Base-by-base conservation (phyloP, 2,113 vertebrate genomes). In the Oophaga pumilio region DNA sequence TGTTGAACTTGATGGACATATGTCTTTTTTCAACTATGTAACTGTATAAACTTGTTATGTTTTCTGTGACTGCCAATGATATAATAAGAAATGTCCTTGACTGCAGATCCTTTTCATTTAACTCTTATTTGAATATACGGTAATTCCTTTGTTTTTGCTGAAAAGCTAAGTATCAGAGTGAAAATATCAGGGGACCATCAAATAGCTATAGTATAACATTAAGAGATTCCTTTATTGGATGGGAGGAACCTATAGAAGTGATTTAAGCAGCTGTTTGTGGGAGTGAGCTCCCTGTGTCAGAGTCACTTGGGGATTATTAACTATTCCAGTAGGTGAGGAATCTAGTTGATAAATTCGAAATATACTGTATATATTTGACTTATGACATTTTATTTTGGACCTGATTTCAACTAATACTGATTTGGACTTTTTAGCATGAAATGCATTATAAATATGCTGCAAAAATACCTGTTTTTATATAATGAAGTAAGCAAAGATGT, bases 261-360 rank as follows among this genome's bases (percentile, higher is more conserved):
- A 76, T 62, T 87, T 26, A 62, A 76, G 79, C 86, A 87, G 79
- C 76, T 87, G 86, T 87, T 87, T 87, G 86, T 87, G 86, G 86
- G 86, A 82, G 79, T 87, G 57, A 76, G 73, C 81, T 43, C 56
- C 64, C 57, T 83, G 66, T 80, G 22, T 12, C 73, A 81, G 56
- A 87, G 69, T 62, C 86, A 83, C 86, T 87, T 87, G 86, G 83
- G 86, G 56, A 82, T 83, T 82, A 87, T 82, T 71, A 87, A 87
- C 66, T 64, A 28, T 87, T 82, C 24, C 52, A 64, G 73, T n/a
- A 49, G 86, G 79, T 86, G 85, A 50, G 49, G 78, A 68, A 14
- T 74, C 24, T 71, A 87, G 57, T 76, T 83, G 13, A 59, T 56
- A 20, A 76, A 87, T 78, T 28, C 22, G 11, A 53, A 13, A 73